Conservation (phyloP, 92 coral and sea anemone genomes). For the Porites divaricata region DNA sequence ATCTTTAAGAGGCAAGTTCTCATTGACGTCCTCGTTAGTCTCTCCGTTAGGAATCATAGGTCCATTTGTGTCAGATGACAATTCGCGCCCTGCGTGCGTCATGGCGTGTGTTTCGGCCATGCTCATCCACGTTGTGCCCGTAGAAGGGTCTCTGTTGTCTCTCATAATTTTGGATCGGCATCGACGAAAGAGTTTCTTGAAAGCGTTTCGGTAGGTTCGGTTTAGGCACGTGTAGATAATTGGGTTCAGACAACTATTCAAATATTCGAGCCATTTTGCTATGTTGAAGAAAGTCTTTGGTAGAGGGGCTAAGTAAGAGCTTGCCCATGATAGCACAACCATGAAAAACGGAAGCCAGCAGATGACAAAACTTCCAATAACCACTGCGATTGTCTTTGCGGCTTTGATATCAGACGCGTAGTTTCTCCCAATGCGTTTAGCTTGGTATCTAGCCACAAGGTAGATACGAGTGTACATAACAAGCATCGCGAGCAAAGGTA, state of each 20-base stretch:
- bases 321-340: conserved; percentile 69
- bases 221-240: conserved; percentile 95
- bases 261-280: conserved; percentile 85
- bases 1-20: conserved; percentile 17
- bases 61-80: conserved; percentile 18
- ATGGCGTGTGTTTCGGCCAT: conserved; percentile 41
- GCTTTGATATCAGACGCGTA: conserved; percentile 97
- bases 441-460: conserved; percentile 95
- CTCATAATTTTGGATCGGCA: conserved; percentile 71
- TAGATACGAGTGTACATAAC: conserved; percentile 92
- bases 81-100: conserved; percentile 19
- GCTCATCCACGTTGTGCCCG: conserved; percentile 61
- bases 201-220: conserved; percentile 90
- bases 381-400: conserved; percentile 96
- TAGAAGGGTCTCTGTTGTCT: conserved; percentile 58
- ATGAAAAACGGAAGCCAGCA: conserved; percentile 91
- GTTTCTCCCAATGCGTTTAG: conserved; percentile 91
- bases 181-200: conserved; percentile 80
- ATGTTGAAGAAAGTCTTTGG: conserved; percentile 46
- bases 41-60: neutral
- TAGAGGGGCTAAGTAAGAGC: conserved; percentile 9
- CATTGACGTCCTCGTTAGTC: conserved; percentile 8
- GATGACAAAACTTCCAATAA: conserved; percentile 83
- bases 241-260: conserved; percentile 93
- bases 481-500: conserved; percentile 84